A percentile compares a stretch with the other conserved stretches of the same genome.
phyloP scores from a whole-genome alignment of 2,888 invertebrate genomes.

The Boloria euphrosyne region DNA sequence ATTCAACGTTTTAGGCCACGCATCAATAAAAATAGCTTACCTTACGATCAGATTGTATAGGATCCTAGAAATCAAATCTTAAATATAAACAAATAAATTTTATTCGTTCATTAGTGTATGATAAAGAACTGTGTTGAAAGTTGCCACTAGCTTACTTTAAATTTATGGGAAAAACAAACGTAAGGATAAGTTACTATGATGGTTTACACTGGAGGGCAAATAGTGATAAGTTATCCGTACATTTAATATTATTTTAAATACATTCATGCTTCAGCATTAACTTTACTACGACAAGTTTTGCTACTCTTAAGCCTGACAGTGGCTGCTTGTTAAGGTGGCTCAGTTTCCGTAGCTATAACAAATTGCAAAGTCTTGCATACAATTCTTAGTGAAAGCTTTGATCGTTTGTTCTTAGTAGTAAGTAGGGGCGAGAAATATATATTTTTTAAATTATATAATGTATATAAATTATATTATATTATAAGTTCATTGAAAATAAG shows the following conservation, averaged over 20 bases:
- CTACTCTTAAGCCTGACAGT: conserved; percentile 35
- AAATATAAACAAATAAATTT: too few relatives aligned
- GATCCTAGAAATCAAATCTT: too few relatives aligned
- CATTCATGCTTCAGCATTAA: conserved; percentile 7
- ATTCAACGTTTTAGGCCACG: too few relatives aligned
- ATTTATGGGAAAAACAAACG: too few relatives aligned
- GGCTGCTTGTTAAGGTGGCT: conserved; percentile 55
- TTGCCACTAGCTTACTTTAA: too few relatives aligned
- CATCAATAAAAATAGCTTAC: too few relatives aligned
- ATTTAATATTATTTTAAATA: conserved; percentile 6
- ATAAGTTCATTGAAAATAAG: too few relatives aligned
- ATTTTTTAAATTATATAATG: not conserved
- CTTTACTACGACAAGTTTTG: conserved; percentile 25
- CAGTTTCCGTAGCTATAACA: conserved; percentile 54
- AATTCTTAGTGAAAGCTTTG: conserved; percentile 46
- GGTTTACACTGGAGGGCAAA: too few relatives aligned
- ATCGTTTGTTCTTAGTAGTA: not conserved
- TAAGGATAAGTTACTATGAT: too few relatives aligned
- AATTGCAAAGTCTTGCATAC: conserved; percentile 60
- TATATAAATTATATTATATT: not conserved
- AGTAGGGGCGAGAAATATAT: not conserved
- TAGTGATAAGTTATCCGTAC: not conserved
- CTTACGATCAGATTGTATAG: too few relatives aligned
- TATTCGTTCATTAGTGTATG: too few relatives aligned
- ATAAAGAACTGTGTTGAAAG: too few relatives aligned